Evolutionary conservation across 2,888 invertebrate species (phyloP).

Genomic region (Taphrorychus bicolor): DNA sequence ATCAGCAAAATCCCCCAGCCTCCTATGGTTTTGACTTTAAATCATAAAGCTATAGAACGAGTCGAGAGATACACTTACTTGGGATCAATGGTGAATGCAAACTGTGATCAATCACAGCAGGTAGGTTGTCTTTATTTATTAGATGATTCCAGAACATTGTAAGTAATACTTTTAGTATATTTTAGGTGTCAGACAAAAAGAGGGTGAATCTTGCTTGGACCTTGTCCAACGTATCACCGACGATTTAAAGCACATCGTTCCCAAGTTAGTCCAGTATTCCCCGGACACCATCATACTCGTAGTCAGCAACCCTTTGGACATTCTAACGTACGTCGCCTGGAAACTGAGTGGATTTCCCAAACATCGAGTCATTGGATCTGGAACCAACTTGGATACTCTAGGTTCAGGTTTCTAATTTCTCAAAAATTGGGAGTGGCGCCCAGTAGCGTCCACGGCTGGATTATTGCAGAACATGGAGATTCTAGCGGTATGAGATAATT

Average conservation of each 20-base stretch:
- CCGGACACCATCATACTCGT: constrained; percentile 86
- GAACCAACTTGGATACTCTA: constrained; percentile 90
- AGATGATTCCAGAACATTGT: no score
- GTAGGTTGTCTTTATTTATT: no score
- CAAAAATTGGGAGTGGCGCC: constrained; percentile 83
- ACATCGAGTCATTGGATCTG: constrained; percentile 87
- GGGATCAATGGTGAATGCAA: no score
- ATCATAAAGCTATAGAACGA: no score
- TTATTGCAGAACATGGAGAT: constrained; percentile 95
- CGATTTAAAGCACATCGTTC: constrained; percentile 85
- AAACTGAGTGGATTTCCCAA: constrained; percentile 89
- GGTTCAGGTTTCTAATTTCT: constrained; percentile 88
- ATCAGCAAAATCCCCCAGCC: no score
- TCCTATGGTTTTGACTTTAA: no score
- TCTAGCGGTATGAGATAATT: constrained; percentile 57
- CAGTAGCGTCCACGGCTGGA: constrained; percentile 88
- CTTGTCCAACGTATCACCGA: constrained; percentile 91
- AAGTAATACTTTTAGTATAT: no score
- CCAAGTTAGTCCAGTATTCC: constrained; percentile 80
- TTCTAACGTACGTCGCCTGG: constrained; percentile 94
- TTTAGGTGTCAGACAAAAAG: constrained; percentile 81
- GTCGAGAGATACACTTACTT: no score
- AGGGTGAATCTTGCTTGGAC: constrained; percentile 86
- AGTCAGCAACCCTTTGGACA: constrained; percentile 93
- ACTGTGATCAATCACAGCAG: no score